phyloP scores from a whole-genome alignment of 2,797 vertebrate genomes.

The Channallabes apus region DNA sequence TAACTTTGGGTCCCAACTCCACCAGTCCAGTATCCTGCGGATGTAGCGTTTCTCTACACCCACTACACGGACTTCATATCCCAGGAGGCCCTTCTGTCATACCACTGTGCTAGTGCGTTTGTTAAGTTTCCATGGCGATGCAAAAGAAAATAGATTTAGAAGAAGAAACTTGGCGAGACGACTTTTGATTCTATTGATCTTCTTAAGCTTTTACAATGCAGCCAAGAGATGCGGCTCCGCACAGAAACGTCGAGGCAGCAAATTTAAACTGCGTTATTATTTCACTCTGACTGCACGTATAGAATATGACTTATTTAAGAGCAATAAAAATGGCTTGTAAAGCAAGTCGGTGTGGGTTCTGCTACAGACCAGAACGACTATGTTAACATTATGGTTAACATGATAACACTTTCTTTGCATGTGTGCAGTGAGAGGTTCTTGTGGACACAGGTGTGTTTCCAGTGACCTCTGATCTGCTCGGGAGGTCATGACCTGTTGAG shows the following conservation, averaged over 20 bases:
- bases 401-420: constrained; percentile 28
- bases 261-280: not conserved
- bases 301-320: constrained; percentile 43
- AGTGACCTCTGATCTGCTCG: constrained; percentile 45
- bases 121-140: constrained; percentile 45
- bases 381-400: constrained; percentile 27
- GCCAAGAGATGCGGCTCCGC: constrained; percentile 24
- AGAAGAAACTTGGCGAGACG: constrained; percentile 36
- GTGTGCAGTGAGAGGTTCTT: constrained; percentile 30
- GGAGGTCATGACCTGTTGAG: constrained; percentile 39
- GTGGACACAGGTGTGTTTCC: constrained; percentile 58
- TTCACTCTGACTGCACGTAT: constrained; percentile 26
- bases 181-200: constrained; percentile 43
- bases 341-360: constrained; percentile 26
- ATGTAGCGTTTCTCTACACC: constrained; percentile 44
- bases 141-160: constrained; percentile 40
- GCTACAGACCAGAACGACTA: not conserved
- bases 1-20: constrained; percentile 6
- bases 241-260: constrained; percentile 15
- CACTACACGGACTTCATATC: constrained; percentile 45
- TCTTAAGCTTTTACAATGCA: constrained; percentile 6
- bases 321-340: constrained; percentile 38
- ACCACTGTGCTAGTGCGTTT: constrained; percentile 36
- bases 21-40: constrained; percentile 36
- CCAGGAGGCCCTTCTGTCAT: constrained; percentile 38